These are phyloP conservation scores for Acanthiza pusilla DNA, from an alignment of 2,797 vertebrate genomes.

Conservation along the genomic window DNA sequence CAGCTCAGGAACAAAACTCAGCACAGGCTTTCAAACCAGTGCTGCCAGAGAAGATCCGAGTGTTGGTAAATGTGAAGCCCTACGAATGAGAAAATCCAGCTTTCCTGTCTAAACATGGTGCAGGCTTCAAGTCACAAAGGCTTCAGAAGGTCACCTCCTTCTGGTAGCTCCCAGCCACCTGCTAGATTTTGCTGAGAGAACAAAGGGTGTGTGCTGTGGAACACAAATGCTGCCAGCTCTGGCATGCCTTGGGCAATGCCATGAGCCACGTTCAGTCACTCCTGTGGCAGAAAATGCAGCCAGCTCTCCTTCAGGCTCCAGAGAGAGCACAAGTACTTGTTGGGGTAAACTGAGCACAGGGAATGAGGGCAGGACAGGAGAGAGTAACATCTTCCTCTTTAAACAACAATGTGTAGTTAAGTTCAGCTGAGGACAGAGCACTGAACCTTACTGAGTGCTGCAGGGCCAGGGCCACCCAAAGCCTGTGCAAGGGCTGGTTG, in stretches of 20 bases:
- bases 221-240: background rate
- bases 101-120: background rate
- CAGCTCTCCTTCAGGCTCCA: background rate
- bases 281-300: background rate
- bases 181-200: background rate
- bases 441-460: background rate
- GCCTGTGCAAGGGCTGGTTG: background rate
- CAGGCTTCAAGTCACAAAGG: background rate
- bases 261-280: accelerated
- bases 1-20: background rate
- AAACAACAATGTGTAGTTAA: background rate
- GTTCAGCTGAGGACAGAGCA: background rate
- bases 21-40: background rate
- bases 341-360: background rate
- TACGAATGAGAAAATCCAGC: background rate
- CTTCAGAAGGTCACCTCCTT: background rate
- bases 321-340: background rate
- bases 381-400: background rate
- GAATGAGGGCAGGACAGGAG: background rate
- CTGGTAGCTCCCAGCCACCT: background rate
- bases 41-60: background rate
- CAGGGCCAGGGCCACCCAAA: background rate
- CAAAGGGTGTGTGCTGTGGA: background rate
- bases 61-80: background rate
- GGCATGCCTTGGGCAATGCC: accelerated